These are phyloP conservation scores for Gallinago jamesoni DNA, from an alignment of 2,113 vertebrate species.

Conservation along the genomic window DNA sequence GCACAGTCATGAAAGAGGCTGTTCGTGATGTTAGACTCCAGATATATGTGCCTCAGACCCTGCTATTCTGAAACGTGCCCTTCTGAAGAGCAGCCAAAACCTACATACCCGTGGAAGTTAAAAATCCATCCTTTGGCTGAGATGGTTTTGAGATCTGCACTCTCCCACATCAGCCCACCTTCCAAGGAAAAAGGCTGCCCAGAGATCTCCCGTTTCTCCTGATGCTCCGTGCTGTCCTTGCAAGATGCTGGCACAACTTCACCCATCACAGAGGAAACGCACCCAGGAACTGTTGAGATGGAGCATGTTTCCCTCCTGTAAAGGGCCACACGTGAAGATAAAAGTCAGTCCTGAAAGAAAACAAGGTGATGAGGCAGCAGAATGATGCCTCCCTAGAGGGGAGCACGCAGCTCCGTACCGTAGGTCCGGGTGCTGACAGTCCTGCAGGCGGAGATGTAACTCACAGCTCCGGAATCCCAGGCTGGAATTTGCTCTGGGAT, in stretches of 20 bases:
- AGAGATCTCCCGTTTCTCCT: background rate
- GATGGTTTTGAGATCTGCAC: background rate
- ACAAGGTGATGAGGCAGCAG: background rate
- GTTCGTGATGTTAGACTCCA: background rate
- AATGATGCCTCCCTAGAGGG: background rate
- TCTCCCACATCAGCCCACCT: background rate
- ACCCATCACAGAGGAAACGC: background rate
- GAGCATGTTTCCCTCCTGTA: background rate
- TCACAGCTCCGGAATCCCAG: background rate
- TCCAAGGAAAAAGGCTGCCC: background rate
- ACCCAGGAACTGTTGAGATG: background rate
- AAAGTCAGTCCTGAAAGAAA: background rate
- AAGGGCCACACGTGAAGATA: fast-evolving
- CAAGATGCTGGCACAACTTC: background rate
- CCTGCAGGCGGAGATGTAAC: background rate
- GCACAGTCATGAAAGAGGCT: background rate
- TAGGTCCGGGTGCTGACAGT: background rate
- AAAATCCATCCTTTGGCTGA: background rate
- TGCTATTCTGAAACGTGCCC: background rate
- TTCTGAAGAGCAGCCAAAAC: background rate
- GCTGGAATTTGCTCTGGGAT: background rate
- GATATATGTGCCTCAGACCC: background rate
- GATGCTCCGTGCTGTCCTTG: background rate
- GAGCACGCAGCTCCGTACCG: background rate
- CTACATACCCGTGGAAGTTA: background rate